phyloP scores from a whole-genome alignment of 2,888 invertebrate genomes.

The Lacanobia oleracea region DNA sequence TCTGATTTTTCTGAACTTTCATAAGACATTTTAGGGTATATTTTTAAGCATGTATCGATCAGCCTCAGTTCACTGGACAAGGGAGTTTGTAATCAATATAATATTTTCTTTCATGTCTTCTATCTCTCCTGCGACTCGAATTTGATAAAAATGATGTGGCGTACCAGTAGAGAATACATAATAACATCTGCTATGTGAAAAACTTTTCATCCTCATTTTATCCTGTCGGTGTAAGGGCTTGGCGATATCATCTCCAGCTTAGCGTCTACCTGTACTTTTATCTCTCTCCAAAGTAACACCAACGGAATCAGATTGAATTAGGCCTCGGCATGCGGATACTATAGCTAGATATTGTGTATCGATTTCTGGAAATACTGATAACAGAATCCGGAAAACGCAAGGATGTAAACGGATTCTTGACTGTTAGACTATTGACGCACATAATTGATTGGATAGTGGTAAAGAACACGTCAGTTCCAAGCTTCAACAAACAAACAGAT shows the following conservation, averaged over 20 bases:
- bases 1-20: not conserved
- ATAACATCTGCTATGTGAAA: not conserved
- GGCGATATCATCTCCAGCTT: not conserved
- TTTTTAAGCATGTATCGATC: too few relatives aligned
- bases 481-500: not conserved
- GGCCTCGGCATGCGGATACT: not conserved
- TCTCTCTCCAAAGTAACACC: too few relatives aligned
- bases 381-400: not conserved
- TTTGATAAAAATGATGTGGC: not conserved
- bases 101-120: not conserved
- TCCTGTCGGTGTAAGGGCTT: not conserved
- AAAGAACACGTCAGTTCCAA: conserved; percentile 7
- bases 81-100: not conserved
- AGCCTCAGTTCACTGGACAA: too few relatives aligned
- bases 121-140: not conserved
- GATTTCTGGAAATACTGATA: not conserved
- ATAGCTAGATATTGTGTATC: not conserved
- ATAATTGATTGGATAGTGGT: not conserved
- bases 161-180: not conserved
- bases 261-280: not conserved
- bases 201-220: not conserved
- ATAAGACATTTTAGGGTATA: too few relatives aligned
- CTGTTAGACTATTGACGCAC: conserved; percentile 6
- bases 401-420: not conserved
- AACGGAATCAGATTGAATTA: not conserved